These are phyloP conservation scores for Phalacrocorax carbo DNA, from an alignment of 2,113 vertebrate genomes.

Conservation along the genomic window DNA sequence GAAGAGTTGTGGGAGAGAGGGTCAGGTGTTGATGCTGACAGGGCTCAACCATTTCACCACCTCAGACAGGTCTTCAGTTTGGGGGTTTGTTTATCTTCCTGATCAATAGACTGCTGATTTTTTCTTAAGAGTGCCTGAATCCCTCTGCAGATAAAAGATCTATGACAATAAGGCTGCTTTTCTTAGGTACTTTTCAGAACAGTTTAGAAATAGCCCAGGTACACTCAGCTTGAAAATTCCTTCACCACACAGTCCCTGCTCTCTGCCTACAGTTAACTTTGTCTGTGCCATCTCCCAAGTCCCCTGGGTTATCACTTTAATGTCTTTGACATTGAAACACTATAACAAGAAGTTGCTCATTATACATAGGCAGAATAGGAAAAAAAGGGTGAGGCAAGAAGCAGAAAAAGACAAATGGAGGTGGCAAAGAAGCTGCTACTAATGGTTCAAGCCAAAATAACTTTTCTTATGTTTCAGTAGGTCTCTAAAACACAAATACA, in stretches of 20 bases:
- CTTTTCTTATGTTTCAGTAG: not conserved
- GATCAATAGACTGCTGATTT: not conserved
- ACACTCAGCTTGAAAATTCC: not conserved
- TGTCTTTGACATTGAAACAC: conserved; percentile 4
- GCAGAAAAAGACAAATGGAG: not conserved
- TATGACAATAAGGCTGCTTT: not conserved
- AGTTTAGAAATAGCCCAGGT: not conserved
- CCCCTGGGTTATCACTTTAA: not conserved
- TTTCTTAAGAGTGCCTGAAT: not conserved
- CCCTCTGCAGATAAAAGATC: not conserved
- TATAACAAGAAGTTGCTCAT: not conserved
- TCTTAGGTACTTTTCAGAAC: not conserved
- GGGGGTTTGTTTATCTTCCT: not conserved
- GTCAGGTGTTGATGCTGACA: not conserved
- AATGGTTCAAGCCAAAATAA: not conserved
- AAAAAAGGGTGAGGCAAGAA: not conserved
- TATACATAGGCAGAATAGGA: not conserved
- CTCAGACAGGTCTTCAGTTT: not conserved
- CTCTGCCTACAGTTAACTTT: not conserved
- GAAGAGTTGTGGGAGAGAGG: not conserved
- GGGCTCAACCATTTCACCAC: not conserved
- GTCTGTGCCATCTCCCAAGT: not conserved
- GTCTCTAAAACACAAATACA: not conserved
- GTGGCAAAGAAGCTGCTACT: not conserved
- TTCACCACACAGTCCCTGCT: not conserved